These are phyloP conservation scores for Neotoma lepida DNA, from an alignment of 2,113 vertebrate species.

Conservation along the genomic window DNA sequence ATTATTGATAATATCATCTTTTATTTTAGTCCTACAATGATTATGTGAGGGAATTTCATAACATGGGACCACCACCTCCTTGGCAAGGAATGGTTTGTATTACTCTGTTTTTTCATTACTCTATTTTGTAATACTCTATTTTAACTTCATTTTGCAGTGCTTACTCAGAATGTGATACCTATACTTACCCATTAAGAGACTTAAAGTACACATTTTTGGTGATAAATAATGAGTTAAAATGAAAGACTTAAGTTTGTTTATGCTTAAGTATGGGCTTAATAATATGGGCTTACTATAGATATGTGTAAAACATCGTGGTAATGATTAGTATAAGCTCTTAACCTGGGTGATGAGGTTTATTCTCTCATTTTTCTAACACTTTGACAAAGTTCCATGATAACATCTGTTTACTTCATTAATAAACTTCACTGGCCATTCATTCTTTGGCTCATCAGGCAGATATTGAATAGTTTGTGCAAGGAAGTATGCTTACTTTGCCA, in stretches of 20 bases:
- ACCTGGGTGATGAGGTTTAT: neutral
- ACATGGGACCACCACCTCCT: slow-evolving; percentile 95
- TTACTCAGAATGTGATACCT: neutral
- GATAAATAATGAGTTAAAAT: slow-evolving; percentile 9
- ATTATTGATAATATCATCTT: slow-evolving; percentile 80
- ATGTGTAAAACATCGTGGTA: neutral
- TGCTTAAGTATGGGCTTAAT: neutral
- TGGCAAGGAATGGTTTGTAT: slow-evolving; percentile 98
- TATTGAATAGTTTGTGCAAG: neutral
- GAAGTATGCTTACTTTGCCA: neutral
- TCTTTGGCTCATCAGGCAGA: neutral
- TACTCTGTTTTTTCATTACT: slow-evolving; percentile 62
- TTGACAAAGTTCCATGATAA: neutral
- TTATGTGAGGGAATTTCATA: slow-evolving; percentile 99
- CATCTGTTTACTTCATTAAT: neutral
- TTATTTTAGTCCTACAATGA: slow-evolving; percentile 96
- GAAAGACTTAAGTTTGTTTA: slow-evolving; percentile 27
- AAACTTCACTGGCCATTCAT: neutral
- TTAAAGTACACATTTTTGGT: neutral
- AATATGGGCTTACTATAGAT: neutral
- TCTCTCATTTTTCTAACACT: neutral
- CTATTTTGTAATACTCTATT: slow-evolving; percentile 84
- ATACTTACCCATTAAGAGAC: neutral
- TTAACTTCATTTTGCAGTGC: slow-evolving; percentile 26
- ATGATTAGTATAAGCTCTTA: neutral